These are phyloP conservation scores for Spatulosminthurus flaviceps DNA, from an alignment of 2,888 invertebrate species.

Conservation along the genomic window DNA sequence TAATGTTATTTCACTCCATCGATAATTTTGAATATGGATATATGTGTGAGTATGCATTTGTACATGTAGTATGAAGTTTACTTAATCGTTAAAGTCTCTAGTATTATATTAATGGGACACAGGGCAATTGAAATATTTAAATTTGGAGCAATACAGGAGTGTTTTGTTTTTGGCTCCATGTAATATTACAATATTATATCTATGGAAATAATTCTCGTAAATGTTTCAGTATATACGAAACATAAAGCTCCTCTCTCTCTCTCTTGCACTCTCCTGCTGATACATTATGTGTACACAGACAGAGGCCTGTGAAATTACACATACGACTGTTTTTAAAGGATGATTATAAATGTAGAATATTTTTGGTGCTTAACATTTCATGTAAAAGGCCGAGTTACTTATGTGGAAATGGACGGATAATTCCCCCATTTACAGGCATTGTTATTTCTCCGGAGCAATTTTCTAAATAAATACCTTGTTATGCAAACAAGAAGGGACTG, in stretches of 20 bases:
- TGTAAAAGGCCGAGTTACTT: not conserved
- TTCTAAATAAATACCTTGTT: constrained; percentile 13
- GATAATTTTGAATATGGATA: too few species aligned
- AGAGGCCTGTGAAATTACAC: too few species aligned
- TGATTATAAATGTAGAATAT: constrained; percentile 5
- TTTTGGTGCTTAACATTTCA: constrained; percentile 16
- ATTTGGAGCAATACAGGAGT: not conserved
- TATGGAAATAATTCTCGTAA: constrained; percentile 4
- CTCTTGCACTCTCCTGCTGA: not conserved
- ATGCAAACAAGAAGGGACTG: not conserved
- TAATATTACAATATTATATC: not conserved
- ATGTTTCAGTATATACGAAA: not conserved
- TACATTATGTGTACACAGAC: too few species aligned
- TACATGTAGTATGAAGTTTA: not conserved
- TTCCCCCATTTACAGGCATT: constrained; percentile 20
- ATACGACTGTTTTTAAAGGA: not conserved
- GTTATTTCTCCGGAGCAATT: constrained; percentile 3
- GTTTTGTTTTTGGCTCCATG: constrained; percentile 25
- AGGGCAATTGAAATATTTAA: constrained; percentile 15
- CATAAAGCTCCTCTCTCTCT: not conserved
- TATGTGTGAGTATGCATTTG: too few species aligned
- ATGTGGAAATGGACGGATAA: not conserved
- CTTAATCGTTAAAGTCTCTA: too few species aligned
- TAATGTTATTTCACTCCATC: too few species aligned
- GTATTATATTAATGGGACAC: not conserved